Conservation (phyloP, 2,888 invertebrate species). For the Caenorhabditis zanzibari region DNA sequence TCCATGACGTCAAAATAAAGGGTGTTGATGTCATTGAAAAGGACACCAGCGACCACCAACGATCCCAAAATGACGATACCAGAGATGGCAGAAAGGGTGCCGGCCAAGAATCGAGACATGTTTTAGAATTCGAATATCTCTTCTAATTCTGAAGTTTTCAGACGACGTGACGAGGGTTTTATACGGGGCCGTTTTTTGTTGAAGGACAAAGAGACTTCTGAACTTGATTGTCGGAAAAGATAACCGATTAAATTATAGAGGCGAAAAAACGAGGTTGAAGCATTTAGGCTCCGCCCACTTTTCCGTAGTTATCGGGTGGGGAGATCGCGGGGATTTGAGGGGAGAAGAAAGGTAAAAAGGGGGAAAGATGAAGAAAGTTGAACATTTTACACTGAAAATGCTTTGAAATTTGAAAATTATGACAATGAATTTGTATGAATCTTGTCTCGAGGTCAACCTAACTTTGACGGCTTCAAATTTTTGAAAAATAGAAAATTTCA, state of each 20-base stretch:
- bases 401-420: background rate
- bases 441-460: no score
- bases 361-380: no score
- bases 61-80: constrained; percentile 58
- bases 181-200: no score
- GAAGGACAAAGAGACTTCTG: background rate
- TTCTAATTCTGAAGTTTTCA: constrained; percentile 32
- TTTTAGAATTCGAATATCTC: background rate
- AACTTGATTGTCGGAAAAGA: constrained; percentile 33
- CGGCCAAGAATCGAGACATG: constrained; percentile 61
- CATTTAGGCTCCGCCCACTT: background rate
- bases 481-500: background rate
- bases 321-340: background rate
- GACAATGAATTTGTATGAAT: background rate
- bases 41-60: constrained; percentile 47
- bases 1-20: constrained; percentile 67
- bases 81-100: constrained; percentile 55
- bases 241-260: constrained; percentile 11
- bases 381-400: background rate
- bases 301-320: background rate
- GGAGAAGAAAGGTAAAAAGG: no score
- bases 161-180: constrained; percentile 3
- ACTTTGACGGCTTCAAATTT: background rate
- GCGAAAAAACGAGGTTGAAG: background rate
- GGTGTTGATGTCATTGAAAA: constrained; percentile 69